Conservation (phyloP, 2,888 invertebrate genomes). For the Stenichneumon culpator region DNA sequence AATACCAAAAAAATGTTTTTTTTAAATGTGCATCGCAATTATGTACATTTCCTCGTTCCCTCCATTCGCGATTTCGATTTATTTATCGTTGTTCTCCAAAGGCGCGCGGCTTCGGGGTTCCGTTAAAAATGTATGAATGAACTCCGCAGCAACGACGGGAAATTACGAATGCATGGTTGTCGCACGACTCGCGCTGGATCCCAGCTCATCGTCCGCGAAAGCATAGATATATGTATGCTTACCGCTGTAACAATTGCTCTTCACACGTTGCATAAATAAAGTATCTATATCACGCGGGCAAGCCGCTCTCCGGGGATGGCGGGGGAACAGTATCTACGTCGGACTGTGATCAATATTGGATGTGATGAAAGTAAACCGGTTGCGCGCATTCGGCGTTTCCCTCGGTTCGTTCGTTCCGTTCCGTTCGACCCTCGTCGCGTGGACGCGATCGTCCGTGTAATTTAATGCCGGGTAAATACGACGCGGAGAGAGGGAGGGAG, state of each 20-base stretch:
- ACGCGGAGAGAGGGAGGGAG: conserved; percentile 57
- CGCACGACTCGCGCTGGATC: no score
- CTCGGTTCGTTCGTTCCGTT: conserved; percentile 17
- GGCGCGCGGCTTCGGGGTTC: neutral
- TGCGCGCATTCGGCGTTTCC: conserved; percentile 70
- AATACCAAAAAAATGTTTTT: no score
- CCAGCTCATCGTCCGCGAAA: neutral
- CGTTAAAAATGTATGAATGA: neutral
- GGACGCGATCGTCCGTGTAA: conserved; percentile 80
- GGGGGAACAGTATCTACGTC: conserved; percentile 36
- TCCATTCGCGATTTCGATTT: neutral
- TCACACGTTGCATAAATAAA: conserved; percentile 79
- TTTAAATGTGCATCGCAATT: no score
- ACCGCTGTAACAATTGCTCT: neutral
- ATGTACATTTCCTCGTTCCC: neutral
- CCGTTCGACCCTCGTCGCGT: conserved; percentile 70
- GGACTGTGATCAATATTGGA: conserved; percentile 82
- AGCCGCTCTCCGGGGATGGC: no score
- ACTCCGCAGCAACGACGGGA: neutral
- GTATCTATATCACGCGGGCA: conserved; percentile 28
- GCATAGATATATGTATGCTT: neutral
- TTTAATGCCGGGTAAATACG: conserved; percentile 83
- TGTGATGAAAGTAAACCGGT: conserved; percentile 82
- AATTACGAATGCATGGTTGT: neutral
- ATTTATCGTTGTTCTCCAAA: neutral